Evolutionary conservation across 2,113 vertebrate genomes (phyloP).

Genomic region (Xiphophorus couchianus): DNA sequence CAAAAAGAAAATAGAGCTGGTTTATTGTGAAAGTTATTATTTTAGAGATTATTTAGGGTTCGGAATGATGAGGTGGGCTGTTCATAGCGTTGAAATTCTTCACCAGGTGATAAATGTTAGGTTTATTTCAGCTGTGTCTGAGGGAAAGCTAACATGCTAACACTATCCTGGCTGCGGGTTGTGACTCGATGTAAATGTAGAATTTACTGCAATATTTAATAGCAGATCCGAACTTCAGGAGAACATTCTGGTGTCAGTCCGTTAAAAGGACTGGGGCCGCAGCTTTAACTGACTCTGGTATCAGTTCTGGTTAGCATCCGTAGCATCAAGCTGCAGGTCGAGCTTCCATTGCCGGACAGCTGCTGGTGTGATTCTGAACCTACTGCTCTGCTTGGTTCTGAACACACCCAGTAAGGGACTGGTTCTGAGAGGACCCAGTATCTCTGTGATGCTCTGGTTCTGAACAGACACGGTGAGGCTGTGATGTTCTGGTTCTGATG

Average conservation of each 20-base stretch:
- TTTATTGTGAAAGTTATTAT: background rate
- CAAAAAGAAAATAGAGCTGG: background rate
- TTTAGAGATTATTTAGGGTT: background rate
- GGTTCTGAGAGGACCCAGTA: too few species aligned
- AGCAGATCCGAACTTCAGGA: too few species aligned
- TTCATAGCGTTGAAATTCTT: background rate
- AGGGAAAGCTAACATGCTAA: constrained; percentile 21
- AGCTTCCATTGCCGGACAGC: constrained; percentile 2
- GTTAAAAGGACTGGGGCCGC: background rate
- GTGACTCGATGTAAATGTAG: too few species aligned
- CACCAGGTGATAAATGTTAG: background rate
- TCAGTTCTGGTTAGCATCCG: background rate
- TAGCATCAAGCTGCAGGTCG: background rate
- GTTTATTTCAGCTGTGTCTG: background rate
- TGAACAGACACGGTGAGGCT: too few species aligned
- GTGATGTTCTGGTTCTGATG: too few species aligned
- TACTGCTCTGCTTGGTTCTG: background rate
- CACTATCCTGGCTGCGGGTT: background rate
- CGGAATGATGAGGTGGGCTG: background rate
- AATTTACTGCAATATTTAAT: too few species aligned
- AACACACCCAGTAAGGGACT: too few species aligned
- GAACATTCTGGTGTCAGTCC: too few species aligned
- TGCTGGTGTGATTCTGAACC: background rate
- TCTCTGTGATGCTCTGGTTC: too few species aligned
- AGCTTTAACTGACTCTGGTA: background rate